Evolutionary conservation across 2,888 invertebrate species (phyloP), one percentile per base, ranked within the genome.

Genomic region (Idaea aversata): DNA sequence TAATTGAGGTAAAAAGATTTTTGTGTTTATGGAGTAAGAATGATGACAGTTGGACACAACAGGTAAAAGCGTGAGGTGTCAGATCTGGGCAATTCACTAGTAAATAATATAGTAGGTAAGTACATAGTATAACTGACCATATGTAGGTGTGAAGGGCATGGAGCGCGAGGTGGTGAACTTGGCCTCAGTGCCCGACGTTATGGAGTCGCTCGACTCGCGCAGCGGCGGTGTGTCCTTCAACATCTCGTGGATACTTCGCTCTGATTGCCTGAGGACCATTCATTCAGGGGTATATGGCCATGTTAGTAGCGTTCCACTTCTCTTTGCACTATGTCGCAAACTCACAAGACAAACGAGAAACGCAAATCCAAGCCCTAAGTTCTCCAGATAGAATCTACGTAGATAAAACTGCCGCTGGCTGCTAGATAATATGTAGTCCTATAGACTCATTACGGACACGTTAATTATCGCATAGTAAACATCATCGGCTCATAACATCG

Each of bases 221-320:
- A 96, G 94, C 57, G 96, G 95, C 62, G 97, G 96, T 61, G 97
- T 95, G 80, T 97, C 97, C 85, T 97, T 97, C 68, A 97, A 87
- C 97, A 97, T 97, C 92, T 97, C 97, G 85, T 97, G 97, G 83
- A 97, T 97, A 84, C 96, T 96, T 74, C 95, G 93, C 83, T 96
- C 96, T 36, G 90, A 93, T 79, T 89, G 92, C 93, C 92, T 93
- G 82, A 34, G 57, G 5, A 10, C 25, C 25, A 25, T 25, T 25
- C 25, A 25, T 25, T 25, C 25, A 25, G 25, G 25, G 25, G 25
- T 25, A 2, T 25, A 25, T 2, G 25, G 25, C 25, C 25, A 25
- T 25, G 25, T 3, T 25, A 25, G 2, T 25, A 25, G 25, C 25
- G 3, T 25, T 25, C 25, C 25, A 25, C 25, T 25, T 25, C 25